phyloP scores from a whole-genome alignment of 1,140 invertebrate genomes.

The Papilio helenus region DNA sequence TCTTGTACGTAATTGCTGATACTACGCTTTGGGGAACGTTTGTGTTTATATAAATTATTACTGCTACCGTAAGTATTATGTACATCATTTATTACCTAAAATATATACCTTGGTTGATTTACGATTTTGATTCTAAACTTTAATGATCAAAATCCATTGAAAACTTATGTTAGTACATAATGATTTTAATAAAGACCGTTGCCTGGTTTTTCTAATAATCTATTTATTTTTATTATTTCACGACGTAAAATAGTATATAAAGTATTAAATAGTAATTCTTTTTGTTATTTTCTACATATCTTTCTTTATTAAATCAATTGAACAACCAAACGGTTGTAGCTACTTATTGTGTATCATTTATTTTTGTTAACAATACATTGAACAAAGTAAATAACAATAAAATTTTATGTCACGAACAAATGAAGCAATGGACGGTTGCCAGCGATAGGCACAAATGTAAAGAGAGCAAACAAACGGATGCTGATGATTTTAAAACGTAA shows the following conservation, averaged over 20 bases:
- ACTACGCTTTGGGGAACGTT: slow-evolving; percentile 7
- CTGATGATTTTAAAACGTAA: background rate
- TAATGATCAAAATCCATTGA: background rate
- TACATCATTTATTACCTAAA: background rate
- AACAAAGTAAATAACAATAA: slow-evolving; percentile 8
- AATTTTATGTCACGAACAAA: slow-evolving; percentile 13
- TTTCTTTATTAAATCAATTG: background rate
- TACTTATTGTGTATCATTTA: background rate
- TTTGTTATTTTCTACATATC: background rate
- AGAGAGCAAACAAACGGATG: background rate
- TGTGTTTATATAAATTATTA: slow-evolving; percentile 1
- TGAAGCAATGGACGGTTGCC: slow-evolving; percentile 2
- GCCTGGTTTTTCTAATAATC: no score
- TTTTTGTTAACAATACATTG: slow-evolving; percentile 4
- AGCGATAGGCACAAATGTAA: slow-evolving; percentile 4
- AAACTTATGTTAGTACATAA: no score
- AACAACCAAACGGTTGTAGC: background rate
- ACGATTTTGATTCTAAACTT: background rate
- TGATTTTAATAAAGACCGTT: no score
- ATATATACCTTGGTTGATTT: background rate
- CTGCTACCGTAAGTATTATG: background rate
- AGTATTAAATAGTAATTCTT: background rate
- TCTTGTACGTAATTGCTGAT: slow-evolving; percentile 6
- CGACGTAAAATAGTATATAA: background rate
- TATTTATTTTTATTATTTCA: no score